phyloP scores from a whole-genome alignment of 1,140 invertebrate genomes.

The Himalopsyche phryganea region DNA sequence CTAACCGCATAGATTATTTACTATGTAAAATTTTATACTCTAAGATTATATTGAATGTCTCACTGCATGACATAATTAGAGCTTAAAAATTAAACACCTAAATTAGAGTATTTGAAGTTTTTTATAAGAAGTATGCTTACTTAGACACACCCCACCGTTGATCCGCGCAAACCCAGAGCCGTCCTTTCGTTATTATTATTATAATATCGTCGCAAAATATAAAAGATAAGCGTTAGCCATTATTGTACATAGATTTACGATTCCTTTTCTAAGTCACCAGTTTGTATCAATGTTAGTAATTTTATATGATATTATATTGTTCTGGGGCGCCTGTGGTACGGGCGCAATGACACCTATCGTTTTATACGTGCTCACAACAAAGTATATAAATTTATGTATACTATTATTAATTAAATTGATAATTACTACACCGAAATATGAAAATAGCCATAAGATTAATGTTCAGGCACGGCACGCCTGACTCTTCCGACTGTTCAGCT shows the following conservation, averaged over 20 bases:
- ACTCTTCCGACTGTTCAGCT: too few species aligned
- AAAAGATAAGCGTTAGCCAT: constrained; percentile 31
- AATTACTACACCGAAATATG: too few species aligned
- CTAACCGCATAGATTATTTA: too few species aligned
- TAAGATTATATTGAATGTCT: too few species aligned
- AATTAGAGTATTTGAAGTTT: too few species aligned
- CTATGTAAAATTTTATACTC: too few species aligned
- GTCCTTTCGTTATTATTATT: constrained; percentile 6
- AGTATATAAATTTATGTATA: not conserved
- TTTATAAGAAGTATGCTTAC: too few species aligned
- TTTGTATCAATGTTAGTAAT: constrained; percentile 32
- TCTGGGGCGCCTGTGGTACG: constrained; percentile 20
- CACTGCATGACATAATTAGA: too few species aligned
- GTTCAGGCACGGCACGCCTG: too few species aligned
- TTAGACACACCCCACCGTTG: not conserved
- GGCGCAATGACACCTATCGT: constrained; percentile 23
- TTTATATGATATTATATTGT: constrained; percentile 29
- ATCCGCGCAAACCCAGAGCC: constrained; percentile 2
- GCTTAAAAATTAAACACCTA: too few species aligned
- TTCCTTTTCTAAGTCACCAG: constrained; percentile 31
- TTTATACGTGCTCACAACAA: constrained; percentile 20
- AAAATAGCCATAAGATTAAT: too few species aligned
- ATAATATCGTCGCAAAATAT: constrained; percentile 14
- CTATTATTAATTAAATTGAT: too few species aligned
- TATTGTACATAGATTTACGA: constrained; percentile 32